phyloP scores from a whole-genome alignment of 2,888 invertebrate genomes.

The Diplazon laetatorius region DNA sequence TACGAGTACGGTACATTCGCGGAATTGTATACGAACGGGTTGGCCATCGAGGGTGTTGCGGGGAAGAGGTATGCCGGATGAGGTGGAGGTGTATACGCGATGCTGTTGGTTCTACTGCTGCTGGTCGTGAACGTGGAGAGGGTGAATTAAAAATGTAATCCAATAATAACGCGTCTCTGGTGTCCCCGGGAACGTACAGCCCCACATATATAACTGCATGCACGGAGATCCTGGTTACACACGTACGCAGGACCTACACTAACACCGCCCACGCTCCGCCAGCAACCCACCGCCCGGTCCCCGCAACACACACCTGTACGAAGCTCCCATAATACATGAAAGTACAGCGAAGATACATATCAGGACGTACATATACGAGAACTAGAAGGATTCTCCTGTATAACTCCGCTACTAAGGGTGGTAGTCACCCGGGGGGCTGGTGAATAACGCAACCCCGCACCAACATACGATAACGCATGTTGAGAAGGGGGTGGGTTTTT shows the following conservation, averaged over 20 bases:
- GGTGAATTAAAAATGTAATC: slow-evolving; percentile 83
- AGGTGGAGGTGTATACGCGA: slow-evolving; percentile 58
- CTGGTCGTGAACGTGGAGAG: slow-evolving; percentile 69
- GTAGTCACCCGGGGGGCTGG: slow-evolving; percentile 6
- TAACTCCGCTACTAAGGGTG: slow-evolving; percentile 50
- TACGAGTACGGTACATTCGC: slow-evolving; percentile 49
- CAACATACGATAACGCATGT: slow-evolving; percentile 37
- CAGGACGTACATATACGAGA: slow-evolving; percentile 60
- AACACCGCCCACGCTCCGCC: not conserved
- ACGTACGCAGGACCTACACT: slow-evolving; percentile 14
- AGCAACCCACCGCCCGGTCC: no score
- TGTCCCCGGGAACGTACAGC: slow-evolving; percentile 72
- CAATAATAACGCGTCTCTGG: slow-evolving; percentile 82
- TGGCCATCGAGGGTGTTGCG: slow-evolving; percentile 66
- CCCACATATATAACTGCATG: slow-evolving; percentile 54
- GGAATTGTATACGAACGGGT: slow-evolving; percentile 62
- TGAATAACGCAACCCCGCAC: slow-evolving; percentile 41
- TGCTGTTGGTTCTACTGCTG: slow-evolving; percentile 62
- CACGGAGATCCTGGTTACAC: slow-evolving; percentile 37
- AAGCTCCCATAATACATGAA: slow-evolving; percentile 49
- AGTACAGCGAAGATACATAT: slow-evolving; percentile 62
- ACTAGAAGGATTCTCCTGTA: slow-evolving; percentile 49
- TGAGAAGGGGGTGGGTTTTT: slow-evolving; percentile 26
- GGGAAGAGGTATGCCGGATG: slow-evolving; percentile 65
- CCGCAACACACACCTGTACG: no score